These are phyloP conservation scores for Ceryle rudis DNA, from an alignment of 2,797 vertebrate genomes.

Conservation along the genomic window DNA sequence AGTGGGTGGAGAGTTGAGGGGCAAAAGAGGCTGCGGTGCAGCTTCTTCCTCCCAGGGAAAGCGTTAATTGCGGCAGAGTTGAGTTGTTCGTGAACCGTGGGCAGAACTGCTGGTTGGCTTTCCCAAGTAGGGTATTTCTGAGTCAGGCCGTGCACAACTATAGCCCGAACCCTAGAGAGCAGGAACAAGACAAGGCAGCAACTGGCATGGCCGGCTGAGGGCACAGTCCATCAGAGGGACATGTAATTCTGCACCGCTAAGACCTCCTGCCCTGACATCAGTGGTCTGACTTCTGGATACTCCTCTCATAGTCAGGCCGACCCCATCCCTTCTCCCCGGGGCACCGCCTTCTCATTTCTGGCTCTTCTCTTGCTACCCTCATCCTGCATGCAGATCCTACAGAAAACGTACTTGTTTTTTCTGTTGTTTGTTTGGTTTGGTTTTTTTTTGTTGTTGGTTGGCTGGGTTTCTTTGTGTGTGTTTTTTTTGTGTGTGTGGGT, in stretches of 20 bases:
- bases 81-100: background rate
- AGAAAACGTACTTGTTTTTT: background rate
- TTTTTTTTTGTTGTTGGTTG: no score
- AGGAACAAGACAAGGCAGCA: background rate
- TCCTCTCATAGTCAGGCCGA: fast-evolving
- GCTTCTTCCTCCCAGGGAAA: background rate
- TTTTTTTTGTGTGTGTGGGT: no score
- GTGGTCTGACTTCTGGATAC: fast-evolving
- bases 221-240: background rate
- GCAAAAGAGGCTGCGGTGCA: fast-evolving
- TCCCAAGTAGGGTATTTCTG: no score
- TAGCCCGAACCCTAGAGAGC: background rate
- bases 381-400: no score
- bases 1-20: no score
- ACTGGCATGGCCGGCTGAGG: fast-evolving
- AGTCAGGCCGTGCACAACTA: background rate
- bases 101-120: no score
- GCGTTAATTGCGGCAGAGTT: fast-evolving
- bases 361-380: background rate
- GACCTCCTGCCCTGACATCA: background rate
- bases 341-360: background rate
- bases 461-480: background rate
- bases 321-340: fast-evolving
- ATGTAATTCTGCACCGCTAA: fast-evolving
- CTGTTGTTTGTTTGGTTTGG: no score